phyloP scores from a whole-genome alignment of 1,140 invertebrate species.

The Cheumatopsyche charites region DNA sequence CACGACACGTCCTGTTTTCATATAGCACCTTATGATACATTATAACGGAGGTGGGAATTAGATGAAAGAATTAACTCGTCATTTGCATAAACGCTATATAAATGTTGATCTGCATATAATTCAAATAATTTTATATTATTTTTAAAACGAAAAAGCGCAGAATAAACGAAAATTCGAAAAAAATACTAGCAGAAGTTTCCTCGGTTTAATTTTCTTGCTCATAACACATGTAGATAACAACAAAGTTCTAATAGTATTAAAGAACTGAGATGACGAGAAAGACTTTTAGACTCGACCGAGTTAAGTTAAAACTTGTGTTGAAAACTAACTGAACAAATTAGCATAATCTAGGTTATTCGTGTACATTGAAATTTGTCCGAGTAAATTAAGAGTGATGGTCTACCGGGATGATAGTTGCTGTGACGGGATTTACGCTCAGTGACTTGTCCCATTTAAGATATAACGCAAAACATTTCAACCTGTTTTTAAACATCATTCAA shows the following conservation, averaged over 20 bases:
- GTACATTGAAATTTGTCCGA: slow-evolving; percentile 18
- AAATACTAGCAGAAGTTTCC: no score
- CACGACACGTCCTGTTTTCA: slow-evolving; percentile 2
- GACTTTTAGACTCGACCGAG: background rate
- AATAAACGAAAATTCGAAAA: no score
- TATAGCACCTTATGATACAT: background rate
- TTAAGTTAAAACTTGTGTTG: slow-evolving; percentile 1
- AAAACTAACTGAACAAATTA: slow-evolving; percentile 32
- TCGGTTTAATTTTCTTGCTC: no score
- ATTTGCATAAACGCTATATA: no score
- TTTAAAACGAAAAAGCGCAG: no score
- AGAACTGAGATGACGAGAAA: background rate
- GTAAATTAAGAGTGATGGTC: slow-evolving; percentile 33
- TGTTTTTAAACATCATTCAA: slow-evolving; percentile 3
- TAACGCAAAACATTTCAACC: slow-evolving; percentile 16
- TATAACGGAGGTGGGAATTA: slow-evolving; percentile 3
- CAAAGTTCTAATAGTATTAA: no score
- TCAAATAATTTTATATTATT: no score
- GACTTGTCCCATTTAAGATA: slow-evolving; percentile 26
- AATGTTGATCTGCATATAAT: no score
- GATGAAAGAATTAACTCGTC: slow-evolving; percentile 1
- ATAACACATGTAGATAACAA: no score
- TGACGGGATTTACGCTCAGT: slow-evolving; percentile 3
- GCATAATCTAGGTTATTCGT: slow-evolving; percentile 32
- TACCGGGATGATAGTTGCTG: slow-evolving; percentile 5